phyloP scores from a whole-genome alignment of 2,888 invertebrate genomes.

The Epirrita christyi region DNA sequence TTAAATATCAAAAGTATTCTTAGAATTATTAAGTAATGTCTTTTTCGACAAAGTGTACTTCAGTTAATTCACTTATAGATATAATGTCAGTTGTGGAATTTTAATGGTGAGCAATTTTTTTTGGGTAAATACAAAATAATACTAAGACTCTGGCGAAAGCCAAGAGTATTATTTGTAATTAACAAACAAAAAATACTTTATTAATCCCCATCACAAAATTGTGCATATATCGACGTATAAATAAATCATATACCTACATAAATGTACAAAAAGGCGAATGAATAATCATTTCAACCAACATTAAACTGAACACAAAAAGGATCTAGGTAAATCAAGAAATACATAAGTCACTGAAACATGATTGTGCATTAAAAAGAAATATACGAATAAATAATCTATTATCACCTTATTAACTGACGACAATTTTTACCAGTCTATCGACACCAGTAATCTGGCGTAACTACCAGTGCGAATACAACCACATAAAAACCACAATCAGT shows the following conservation, averaged over 20 bases:
- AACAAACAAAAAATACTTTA: slow-evolving; percentile 43
- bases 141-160: slow-evolving; percentile 71
- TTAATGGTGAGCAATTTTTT: slow-evolving; percentile 59
- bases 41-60: slow-evolving; percentile 80
- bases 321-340: slow-evolving; percentile 46
- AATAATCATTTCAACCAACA: slow-evolving; percentile 59
- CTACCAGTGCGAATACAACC: slow-evolving; percentile 48
- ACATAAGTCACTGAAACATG: slow-evolving; percentile 71
- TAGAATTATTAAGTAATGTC: slow-evolving; percentile 76
- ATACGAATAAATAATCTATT: slow-evolving; percentile 70
- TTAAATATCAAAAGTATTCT: slow-evolving; percentile 77
- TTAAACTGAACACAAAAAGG: slow-evolving; percentile 62
- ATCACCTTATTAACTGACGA: slow-evolving; percentile 68
- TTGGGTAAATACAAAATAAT: slow-evolving; percentile 44
- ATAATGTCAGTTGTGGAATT: slow-evolving; percentile 64
- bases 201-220: slow-evolving; percentile 61
- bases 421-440: slow-evolving; percentile 48
- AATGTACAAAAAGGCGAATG: slow-evolving; percentile 61
- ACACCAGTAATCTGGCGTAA: slow-evolving; percentile 69
- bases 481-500: slow-evolving; percentile 47
- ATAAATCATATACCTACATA: slow-evolving; percentile 66
- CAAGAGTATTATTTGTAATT: slow-evolving; percentile 38
- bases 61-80: slow-evolving; percentile 70
- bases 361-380: slow-evolving; percentile 78
- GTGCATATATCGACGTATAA: slow-evolving; percentile 69